Conservation (phyloP, 1,140 invertebrate genomes). For the Amphibalanus amphitrite region DNA sequence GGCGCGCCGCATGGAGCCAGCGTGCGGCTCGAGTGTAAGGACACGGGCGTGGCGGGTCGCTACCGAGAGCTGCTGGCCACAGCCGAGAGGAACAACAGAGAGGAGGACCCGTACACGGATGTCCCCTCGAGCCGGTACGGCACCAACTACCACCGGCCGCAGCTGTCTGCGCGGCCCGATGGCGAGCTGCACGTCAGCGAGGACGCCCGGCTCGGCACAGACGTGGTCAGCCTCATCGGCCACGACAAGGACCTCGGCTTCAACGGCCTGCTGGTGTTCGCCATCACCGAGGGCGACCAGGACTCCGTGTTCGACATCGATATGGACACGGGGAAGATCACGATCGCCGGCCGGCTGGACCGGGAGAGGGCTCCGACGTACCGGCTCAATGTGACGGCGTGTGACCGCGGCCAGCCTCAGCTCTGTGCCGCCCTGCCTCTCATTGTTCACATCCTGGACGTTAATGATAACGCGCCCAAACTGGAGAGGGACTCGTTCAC, state of each 20-base stretch:
- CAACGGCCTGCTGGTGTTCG: constrained; percentile 73
- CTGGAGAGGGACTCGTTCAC: constrained; percentile 32
- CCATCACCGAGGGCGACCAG: constrained; percentile 67
- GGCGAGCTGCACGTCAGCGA: constrained; percentile 54
- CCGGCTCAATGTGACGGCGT: constrained; percentile 69
- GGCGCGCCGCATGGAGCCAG: constrained; percentile 38
- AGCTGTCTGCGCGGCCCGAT: constrained; percentile 52
- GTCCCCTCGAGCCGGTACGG: constrained; percentile 59
- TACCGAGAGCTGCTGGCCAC: constrained; percentile 57
- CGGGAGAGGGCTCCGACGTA: constrained; percentile 67
- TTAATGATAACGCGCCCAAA: constrained; percentile 30
- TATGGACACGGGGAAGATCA: constrained; percentile 62
- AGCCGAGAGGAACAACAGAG: constrained; percentile 60
- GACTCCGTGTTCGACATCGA: constrained; percentile 77
- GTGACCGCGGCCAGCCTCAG: constrained; percentile 65
- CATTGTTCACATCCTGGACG: constrained; percentile 37
- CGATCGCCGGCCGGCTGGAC: constrained; percentile 69
- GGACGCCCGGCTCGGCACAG: constrained; percentile 56
- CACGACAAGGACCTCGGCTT: constrained; percentile 74
- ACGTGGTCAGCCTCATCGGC: constrained; percentile 51
- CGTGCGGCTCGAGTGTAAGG: constrained; percentile 51
- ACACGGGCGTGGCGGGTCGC: constrained; percentile 61
- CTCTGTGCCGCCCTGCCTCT: constrained; percentile 53
- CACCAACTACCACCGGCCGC: constrained; percentile 65
- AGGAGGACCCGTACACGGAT: constrained; percentile 33